Evolutionary conservation across 1,140 invertebrate species (phyloP).

Genomic region (Anastrepha obliqua): DNA sequence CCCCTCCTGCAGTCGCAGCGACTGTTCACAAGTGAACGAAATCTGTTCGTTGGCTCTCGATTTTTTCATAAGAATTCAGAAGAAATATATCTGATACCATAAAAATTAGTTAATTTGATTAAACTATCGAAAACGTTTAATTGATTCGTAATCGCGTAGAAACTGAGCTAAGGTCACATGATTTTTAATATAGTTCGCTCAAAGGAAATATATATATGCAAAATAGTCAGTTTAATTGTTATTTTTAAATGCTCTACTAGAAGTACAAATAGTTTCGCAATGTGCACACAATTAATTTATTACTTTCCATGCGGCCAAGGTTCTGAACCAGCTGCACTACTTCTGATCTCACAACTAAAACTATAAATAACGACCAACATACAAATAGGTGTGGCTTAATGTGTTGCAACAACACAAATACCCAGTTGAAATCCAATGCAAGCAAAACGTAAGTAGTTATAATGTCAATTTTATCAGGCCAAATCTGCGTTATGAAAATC

Average conservation of each 20-base stretch:
- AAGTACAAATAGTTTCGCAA: neutral
- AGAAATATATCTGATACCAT: too few relatives aligned
- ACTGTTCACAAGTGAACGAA: too few relatives aligned
- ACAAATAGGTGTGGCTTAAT: conserved; percentile 14
- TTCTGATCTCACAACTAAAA: conserved; percentile 6
- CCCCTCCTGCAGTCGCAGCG: too few relatives aligned
- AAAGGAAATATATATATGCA: neutral
- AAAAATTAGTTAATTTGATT: too few relatives aligned
- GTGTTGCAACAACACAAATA: neutral
- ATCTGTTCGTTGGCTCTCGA: too few relatives aligned
- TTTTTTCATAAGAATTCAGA: too few relatives aligned
- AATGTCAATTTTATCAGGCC: neutral
- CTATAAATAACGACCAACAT: neutral
- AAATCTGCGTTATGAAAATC: conserved; percentile 42
- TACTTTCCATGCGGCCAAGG: neutral
- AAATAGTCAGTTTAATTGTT: neutral
- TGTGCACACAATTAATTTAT: conserved; percentile 14
- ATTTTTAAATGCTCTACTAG: neutral
- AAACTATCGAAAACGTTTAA: too few relatives aligned
- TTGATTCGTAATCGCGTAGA: too few relatives aligned
- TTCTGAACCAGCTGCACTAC: conserved; percentile 22
- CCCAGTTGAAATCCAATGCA: neutral
- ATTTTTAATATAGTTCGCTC: too few relatives aligned
- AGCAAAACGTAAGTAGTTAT: neutral
- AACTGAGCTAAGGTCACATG: too few relatives aligned